Percentiles rank a stretch among this genome's conserved stretches.
These are phyloP conservation scores for Pteria penguin DNA, from an alignment of 2,888 invertebrate genomes.

Conservation along the genomic window DNA sequence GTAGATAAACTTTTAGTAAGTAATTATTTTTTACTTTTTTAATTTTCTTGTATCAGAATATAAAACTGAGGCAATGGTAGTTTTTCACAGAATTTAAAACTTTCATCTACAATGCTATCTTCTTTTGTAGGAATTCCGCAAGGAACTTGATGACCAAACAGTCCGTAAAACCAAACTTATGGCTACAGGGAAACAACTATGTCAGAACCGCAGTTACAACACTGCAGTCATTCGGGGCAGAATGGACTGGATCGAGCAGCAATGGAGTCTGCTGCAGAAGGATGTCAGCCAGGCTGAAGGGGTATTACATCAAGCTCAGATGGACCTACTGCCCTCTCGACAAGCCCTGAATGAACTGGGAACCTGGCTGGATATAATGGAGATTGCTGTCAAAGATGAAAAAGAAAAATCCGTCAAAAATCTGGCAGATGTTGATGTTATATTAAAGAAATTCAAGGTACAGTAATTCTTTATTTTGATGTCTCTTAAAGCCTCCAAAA, in stretches of 20 bases:
- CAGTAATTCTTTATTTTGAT: not conserved
- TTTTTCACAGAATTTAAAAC: not conserved
- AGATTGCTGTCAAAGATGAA: constrained; percentile 67
- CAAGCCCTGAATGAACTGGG: constrained; percentile 76
- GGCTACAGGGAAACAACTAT: constrained; percentile 70
- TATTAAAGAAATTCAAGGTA: constrained; percentile 77
- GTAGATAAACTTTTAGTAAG: constrained; percentile 77
- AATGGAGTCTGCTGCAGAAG: constrained; percentile 72
- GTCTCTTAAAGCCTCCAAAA: too few species aligned
- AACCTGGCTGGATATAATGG: constrained; percentile 73
- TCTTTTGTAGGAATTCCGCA: constrained; percentile 73
- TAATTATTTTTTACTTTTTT: not conserved
- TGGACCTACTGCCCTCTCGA: constrained; percentile 77
- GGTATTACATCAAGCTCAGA: constrained; percentile 75
- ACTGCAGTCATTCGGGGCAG: constrained; percentile 62
- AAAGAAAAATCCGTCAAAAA: constrained; percentile 59
- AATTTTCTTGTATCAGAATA: not conserved
- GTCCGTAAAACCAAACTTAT: constrained; percentile 70
- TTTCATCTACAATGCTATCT: not conserved
- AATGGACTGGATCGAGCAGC: constrained; percentile 67
- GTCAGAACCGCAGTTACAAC: constrained; percentile 65
- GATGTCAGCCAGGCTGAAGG: constrained; percentile 72
- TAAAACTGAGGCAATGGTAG: not conserved
- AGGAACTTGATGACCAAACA: constrained; percentile 73
- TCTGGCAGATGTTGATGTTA: constrained; percentile 70